These are phyloP conservation scores for Poeciliopsis turneri DNA, from an alignment of 2,797 vertebrate species.

Conservation along the genomic window DNA sequence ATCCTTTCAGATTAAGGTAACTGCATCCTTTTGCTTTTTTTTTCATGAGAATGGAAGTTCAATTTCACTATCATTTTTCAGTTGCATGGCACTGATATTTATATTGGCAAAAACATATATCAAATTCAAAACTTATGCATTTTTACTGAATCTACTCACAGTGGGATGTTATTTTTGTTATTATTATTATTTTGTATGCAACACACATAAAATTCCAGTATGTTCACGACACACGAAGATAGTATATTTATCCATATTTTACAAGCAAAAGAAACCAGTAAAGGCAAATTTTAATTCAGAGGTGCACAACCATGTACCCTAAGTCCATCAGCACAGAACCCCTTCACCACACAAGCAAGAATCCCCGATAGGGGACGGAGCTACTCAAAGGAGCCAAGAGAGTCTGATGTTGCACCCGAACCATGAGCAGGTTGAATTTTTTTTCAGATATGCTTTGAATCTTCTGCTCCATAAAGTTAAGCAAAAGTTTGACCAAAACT, in stretches of 20 bases:
- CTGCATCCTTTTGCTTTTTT: neutral
- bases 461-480: neutral
- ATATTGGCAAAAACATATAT: neutral
- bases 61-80: constrained; percentile 19
- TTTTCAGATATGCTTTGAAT: neutral
- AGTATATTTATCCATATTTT: no score
- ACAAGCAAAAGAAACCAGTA: no score
- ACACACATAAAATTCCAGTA: neutral
- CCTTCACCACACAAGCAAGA: neutral
- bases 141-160: neutral
- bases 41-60: neutral
- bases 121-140: neutral
- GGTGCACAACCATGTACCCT: no score
- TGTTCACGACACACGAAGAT: no score
- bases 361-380: no score
- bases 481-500: neutral
- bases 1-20: neutral
- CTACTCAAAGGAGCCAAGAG: neutral
- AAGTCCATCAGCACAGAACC: no score
- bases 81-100: neutral
- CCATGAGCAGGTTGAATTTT: neutral
- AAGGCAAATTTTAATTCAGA: no score
- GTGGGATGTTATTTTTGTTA: neutral
- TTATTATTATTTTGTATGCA: neutral
- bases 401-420: neutral